Percentiles rank a stretch among this genome's conserved stretches.
phyloP scores from a whole-genome alignment of 2,113 vertebrate genomes.

The Podocnemis expansa region DNA sequence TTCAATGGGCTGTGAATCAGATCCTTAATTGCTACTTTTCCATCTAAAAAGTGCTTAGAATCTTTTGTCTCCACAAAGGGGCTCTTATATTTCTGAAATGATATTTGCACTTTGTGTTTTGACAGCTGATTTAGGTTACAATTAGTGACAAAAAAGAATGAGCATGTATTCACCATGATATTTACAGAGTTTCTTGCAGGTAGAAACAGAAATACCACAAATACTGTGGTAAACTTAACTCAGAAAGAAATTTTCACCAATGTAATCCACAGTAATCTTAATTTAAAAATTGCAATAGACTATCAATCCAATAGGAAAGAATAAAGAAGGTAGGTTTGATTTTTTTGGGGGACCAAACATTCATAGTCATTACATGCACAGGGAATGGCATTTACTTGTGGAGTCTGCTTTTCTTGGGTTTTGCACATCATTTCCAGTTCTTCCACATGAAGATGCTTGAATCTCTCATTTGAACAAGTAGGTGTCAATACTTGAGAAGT shows the following conservation, averaged over 20 bases:
- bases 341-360: not conserved
- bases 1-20: not conserved
- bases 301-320: not conserved
- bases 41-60: not conserved
- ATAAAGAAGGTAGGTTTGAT: not conserved
- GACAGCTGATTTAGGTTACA: not conserved
- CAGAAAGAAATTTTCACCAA: not conserved
- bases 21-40: not conserved
- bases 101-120: not conserved
- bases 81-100: not conserved
- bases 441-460: not conserved
- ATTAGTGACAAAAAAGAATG: not conserved
- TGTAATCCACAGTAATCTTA: not conserved
- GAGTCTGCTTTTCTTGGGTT: not conserved
- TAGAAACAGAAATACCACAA: not conserved
- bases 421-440: not conserved
- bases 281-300: not conserved
- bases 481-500: not conserved
- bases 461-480: not conserved
- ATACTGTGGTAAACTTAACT: not conserved
- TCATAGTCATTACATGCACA: not conserved
- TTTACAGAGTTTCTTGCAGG: not conserved
- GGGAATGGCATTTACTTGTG: not conserved
- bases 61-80: not conserved
- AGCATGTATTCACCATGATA: not conserved